Percentiles rank a stretch among this genome's conserved stretches.
Conservation (phyloP, 2,113 vertebrate genomes). For the Clarias macrocephalus region DNA sequence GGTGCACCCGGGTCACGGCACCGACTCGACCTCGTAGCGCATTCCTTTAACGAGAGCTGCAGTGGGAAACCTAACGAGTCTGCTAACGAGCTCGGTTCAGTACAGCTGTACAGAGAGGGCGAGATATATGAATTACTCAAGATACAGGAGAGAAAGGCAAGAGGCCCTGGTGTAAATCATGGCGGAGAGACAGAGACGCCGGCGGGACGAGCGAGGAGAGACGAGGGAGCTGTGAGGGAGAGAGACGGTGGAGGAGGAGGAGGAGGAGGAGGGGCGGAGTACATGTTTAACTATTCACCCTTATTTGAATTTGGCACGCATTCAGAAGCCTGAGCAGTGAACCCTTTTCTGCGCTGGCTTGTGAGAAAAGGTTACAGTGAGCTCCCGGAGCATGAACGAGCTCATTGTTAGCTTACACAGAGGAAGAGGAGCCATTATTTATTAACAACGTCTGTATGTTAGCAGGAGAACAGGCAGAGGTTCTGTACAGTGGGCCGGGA, state of each 20-base stretch:
- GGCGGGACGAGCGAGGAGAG: not conserved
- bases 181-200: conserved; percentile 3
- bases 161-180: conserved; percentile 13
- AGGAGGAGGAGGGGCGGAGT: not conserved
- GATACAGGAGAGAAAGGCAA: not conserved
- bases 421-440: conserved; percentile 34
- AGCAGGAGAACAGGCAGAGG: not conserved
- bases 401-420: conserved; percentile 16
- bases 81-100: not conserved
- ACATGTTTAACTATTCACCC: conserved; percentile 3
- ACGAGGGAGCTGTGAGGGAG: not conserved
- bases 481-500: not conserved
- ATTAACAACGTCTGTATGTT: conserved; percentile 11
- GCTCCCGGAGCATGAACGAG: conserved; percentile 11
- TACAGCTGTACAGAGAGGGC: not conserved
- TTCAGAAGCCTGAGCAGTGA: conserved; percentile 21
- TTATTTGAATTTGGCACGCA: conserved; percentile 38
- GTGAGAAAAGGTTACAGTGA: conserved; percentile 41
- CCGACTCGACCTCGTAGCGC: not conserved
- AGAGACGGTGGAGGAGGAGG: not conserved
- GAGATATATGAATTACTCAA: not conserved
- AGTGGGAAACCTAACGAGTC: not conserved
- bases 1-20: not conserved
- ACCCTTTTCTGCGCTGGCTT: conserved; percentile 10
- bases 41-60: not conserved